Base-by-base conservation (phyloP, 2,888 invertebrate genomes). In the Allacma fusca region DNA sequence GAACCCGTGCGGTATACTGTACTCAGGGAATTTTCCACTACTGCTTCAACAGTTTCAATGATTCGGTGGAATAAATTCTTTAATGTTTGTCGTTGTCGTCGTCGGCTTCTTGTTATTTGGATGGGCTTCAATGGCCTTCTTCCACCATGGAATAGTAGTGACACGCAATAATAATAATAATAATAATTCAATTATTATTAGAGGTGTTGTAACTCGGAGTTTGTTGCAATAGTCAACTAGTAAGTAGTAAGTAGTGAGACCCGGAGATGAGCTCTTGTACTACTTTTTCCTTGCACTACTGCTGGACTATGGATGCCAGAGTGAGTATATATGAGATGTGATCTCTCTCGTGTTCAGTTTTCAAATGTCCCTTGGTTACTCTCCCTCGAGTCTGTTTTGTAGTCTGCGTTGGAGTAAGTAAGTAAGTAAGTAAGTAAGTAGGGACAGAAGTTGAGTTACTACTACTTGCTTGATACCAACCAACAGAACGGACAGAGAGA, bases 331-430 rank as follows among this genome's bases (percentile, higher is more conserved):
- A 50, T 50, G 5, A 9, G 29, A 28, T 74, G 74, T 74, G 74
- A 65, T 74, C 44, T 21, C 29, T 40, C 24, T 43, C 69, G 76
- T 80, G 78, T 78, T 72, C 79, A 75, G 77, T 80, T 77, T 79
- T 77, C 78, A 81, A 82, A 81, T 82, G 82, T 81, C 80, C 80
- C 80, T 79, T 79, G 75, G 79, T 71, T 81, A 79, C 74, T 77
- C 80, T 81, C 79, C 79, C 80, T 79, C 80, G 74, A 76, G 68
- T 68, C 78, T 76, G 79, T 82, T 82, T 80, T 75, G 77, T 78
- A 64, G 71, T 70, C 62, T 21, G 44, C 21, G 57, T 43, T 59
- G n/a, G 50, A 71, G 70, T 68, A 44, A 34, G 50, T 64, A 34
- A n/a, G n/a, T n/a, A n/a, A n/a, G n/a, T n/a, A n/a, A n/a, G n/a